These are phyloP conservation scores for Dendroctonus ponderosae DNA, from an alignment of 1,140 invertebrate genomes.

Conservation along the genomic window DNA sequence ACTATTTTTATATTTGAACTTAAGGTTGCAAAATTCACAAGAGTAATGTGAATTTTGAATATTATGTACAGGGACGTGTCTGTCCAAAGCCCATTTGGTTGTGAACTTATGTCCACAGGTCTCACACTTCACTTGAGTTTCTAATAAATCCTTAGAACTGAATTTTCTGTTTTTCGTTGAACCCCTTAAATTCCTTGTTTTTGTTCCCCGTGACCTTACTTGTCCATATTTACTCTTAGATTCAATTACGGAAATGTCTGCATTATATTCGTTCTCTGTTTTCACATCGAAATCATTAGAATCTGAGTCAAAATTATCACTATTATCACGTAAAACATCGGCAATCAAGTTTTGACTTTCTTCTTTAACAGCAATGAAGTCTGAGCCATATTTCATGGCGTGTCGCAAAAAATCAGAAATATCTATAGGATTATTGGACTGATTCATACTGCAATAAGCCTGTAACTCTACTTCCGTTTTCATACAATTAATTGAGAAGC, in stretches of 20 bases:
- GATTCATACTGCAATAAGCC: constrained; percentile 9
- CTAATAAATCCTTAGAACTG: constrained; percentile 7
- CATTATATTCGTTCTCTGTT: too few relatives aligned
- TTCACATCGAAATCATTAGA: too few relatives aligned
- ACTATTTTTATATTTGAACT: constrained; percentile 30
- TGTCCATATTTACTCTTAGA: too few relatives aligned
- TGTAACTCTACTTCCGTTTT: constrained; percentile 11
- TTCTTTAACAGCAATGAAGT: constrained; percentile 9
- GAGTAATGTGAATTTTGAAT: constrained; percentile 5
- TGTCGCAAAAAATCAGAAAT: constrained; percentile 8
- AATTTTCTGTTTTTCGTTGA: too few relatives aligned
- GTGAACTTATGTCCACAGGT: constrained; percentile 21
- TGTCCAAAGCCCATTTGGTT: constrained; percentile 24
- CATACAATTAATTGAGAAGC: constrained; percentile 4
- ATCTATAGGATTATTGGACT: background rate
- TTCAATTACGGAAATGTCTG: too few relatives aligned
- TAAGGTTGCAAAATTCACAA: constrained; percentile 20
- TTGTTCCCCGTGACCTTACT: too few relatives aligned
- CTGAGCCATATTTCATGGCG: background rate
- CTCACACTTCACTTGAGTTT: constrained; percentile 19
- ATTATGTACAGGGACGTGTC: constrained; percentile 17
- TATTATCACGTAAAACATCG: background rate
- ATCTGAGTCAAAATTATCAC: too few relatives aligned
- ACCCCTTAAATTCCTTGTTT: too few relatives aligned
- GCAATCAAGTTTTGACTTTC: background rate